Conservation (phyloP, 2,113 vertebrate genomes). For the Egretta garzetta region DNA sequence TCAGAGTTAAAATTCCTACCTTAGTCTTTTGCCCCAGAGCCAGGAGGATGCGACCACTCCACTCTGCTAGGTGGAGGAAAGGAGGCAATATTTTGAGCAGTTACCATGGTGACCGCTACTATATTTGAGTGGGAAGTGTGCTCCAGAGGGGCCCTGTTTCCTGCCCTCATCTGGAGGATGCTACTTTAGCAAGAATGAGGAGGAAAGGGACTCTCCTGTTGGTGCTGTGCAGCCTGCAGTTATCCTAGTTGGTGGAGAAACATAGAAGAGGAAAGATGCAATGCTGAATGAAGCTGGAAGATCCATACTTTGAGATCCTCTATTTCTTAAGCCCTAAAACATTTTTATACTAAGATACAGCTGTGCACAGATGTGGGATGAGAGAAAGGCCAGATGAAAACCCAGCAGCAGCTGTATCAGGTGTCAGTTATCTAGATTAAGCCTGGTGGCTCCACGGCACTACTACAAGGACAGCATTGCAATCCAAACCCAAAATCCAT, state of each 20-base stretch:
- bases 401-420: conserved; percentile 13
- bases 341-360: conserved; percentile 24
- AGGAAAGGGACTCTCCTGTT: conserved; percentile 45
- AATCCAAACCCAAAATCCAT: not conserved
- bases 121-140: conserved; percentile 52
- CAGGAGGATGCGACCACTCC: conserved; percentile 48
- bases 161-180: conserved; percentile 45
- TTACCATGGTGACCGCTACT: conserved; percentile 52
- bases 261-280: conserved; percentile 54
- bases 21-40: conserved; percentile 62
- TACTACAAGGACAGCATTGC: not conserved
- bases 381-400: conserved; percentile 18
- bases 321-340: conserved; percentile 25
- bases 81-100: conserved; percentile 61
- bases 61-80: conserved; percentile 65
- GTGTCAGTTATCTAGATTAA: conserved; percentile 1
- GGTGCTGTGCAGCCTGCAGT: conserved; percentile 52
- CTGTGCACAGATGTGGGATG: not conserved
- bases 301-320: conserved; percentile 21
- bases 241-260: conserved; percentile 44
- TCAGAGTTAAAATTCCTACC: conserved; percentile 46
- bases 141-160: conserved; percentile 52
- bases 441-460: not conserved
- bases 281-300: conserved; percentile 25
- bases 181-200: conserved; percentile 54